phyloP scores from a whole-genome alignment of 1,140 invertebrate genomes.

The Lepeophtheirus salmonis region DNA sequence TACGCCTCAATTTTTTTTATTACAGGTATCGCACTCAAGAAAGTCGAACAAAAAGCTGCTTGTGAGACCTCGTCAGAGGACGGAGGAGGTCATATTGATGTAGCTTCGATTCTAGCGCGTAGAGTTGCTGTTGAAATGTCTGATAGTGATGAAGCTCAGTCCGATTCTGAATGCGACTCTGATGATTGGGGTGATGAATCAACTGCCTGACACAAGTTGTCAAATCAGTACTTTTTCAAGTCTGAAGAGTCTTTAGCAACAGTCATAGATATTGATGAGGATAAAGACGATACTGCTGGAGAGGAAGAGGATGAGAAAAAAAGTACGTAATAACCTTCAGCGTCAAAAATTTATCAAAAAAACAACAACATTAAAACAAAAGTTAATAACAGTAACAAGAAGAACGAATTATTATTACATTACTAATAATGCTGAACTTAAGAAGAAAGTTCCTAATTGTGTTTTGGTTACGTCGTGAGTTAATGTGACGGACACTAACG shows the following conservation, averaged over 20 bases:
- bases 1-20: constrained; percentile 17
- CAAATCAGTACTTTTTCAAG: constrained; percentile 17
- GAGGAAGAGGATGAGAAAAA: too few species aligned
- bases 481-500: too few species aligned
- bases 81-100: constrained; percentile 49
- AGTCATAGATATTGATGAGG: constrained; percentile 15
- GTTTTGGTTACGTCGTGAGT: too few species aligned
- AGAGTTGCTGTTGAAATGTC: constrained; percentile 82
- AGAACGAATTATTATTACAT: too few species aligned
- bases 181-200: constrained; percentile 42
- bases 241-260: constrained; percentile 18
- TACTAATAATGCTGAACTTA: too few species aligned
- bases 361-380: too few species aligned
- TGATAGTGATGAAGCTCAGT: constrained; percentile 52
- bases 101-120: constrained; percentile 77
- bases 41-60: constrained; percentile 59
- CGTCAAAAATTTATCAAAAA: too few species aligned
- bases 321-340: too few species aligned
- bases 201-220: constrained; percentile 12
- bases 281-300: not conserved
- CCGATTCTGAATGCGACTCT: constrained; percentile 46
- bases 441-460: too few species aligned
- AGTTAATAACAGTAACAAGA: too few species aligned
- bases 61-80: constrained; percentile 52
- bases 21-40: constrained; percentile 65